Conservation (phyloP, 2,888 invertebrate genomes). For the Megamerina dolium region DNA sequence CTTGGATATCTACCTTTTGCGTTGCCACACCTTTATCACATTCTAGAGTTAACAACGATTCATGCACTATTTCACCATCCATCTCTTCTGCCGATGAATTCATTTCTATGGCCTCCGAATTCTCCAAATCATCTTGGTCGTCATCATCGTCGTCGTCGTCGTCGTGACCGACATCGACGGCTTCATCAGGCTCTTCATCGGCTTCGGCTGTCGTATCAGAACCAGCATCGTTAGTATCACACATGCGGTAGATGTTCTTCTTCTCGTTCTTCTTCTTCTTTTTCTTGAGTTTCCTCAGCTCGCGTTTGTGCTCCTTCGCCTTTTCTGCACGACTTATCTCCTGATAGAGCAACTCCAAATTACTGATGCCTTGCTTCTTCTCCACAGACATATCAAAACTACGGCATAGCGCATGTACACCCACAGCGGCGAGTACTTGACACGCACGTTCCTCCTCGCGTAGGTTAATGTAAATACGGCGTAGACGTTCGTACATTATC, state of each 20-base stretch:
- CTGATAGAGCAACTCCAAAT: slow-evolving; percentile 79
- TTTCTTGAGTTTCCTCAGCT: slow-evolving; percentile 77
- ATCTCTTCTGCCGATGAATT: too few relatives aligned
- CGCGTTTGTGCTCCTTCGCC: slow-evolving; percentile 75
- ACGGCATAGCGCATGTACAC: slow-evolving; percentile 78
- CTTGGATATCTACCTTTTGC: too few relatives aligned
- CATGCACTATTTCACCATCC: too few relatives aligned
- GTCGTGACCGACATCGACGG: slow-evolving; percentile 14
- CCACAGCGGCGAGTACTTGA: slow-evolving; percentile 83
- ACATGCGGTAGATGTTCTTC: slow-evolving; percentile 33
- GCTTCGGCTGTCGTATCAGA: slow-evolving; percentile 42
- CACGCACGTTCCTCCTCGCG: slow-evolving; percentile 92
- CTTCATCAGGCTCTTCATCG: slow-evolving; percentile 20
- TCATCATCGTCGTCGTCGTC: slow-evolving; percentile 17
- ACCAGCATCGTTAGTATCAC: slow-evolving; percentile 35
- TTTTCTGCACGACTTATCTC: slow-evolving; percentile 83
- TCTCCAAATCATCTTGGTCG: slow-evolving; percentile 4
- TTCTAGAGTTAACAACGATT: too few relatives aligned
- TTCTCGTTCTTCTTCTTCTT: slow-evolving; percentile 65
- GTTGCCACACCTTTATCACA: background rate
- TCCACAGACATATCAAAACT: slow-evolving; percentile 89
- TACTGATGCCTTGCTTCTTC: slow-evolving; percentile 80
- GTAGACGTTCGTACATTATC: slow-evolving; percentile 84
- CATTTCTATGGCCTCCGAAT: too few relatives aligned
- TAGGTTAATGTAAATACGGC: slow-evolving; percentile 78